phyloP scores from a whole-genome alignment of 2,888 invertebrate genomes.

The Folsomia candida region DNA sequence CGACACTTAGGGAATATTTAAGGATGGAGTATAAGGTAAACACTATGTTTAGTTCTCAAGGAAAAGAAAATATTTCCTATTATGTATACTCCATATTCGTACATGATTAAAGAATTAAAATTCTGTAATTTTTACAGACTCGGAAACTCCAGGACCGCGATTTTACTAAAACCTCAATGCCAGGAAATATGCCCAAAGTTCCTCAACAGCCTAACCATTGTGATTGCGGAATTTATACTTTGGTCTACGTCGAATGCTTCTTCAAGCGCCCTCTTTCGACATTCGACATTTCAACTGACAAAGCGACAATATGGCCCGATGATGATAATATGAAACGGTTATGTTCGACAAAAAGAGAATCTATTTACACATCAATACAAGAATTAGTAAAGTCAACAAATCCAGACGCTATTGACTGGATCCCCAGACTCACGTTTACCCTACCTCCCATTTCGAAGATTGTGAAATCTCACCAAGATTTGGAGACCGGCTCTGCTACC shows the following conservation, averaged over 20 bases:
- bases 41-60: too few relatives aligned
- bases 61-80: background rate
- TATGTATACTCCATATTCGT: background rate
- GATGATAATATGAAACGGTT: too few relatives aligned
- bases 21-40: conserved; percentile 75
- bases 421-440: conserved; percentile 38
- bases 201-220: conserved; percentile 98
- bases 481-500: background rate
- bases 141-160: conserved; percentile 66
- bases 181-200: conserved; percentile 82
- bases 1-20: conserved; percentile 85
- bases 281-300: conserved; percentile 9
- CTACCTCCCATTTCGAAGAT: too few relatives aligned
- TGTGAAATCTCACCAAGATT: background rate
- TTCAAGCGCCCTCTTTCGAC: conserved; percentile 60
- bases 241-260: conserved; percentile 96
- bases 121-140: conserved; percentile 39
- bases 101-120: too few relatives aligned
- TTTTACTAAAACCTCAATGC: conserved; percentile 79
- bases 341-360: conserved; percentile 72
- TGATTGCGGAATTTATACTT: conserved; percentile 91
- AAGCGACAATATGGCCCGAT: background rate
- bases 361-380: conserved; percentile 76
- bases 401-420: conserved; percentile 25
- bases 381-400: conserved; percentile 71